Percentiles rank a stretch among this genome's conserved stretches.
These are phyloP conservation scores for Stegana nigrithorax DNA, from an alignment of 2,888 invertebrate genomes.

Conservation along the genomic window DNA sequence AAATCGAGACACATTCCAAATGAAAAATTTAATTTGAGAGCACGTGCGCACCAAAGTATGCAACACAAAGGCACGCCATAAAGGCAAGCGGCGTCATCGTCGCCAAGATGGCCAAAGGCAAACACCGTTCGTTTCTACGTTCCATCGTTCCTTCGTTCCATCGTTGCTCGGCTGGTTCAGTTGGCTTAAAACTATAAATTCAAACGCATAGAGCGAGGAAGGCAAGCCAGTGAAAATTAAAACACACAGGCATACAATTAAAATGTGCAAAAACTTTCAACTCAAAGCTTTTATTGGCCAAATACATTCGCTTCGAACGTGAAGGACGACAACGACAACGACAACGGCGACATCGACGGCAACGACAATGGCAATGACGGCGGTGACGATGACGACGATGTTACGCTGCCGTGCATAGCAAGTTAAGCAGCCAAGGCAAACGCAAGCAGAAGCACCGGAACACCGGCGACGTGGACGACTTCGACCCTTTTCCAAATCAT, in stretches of 20 bases:
- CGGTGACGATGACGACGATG: no score
- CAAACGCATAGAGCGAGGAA: conserved; percentile 33
- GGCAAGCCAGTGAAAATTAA: no score
- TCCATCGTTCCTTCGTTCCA: no score
- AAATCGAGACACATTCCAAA: conserved; percentile 28
- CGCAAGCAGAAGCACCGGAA: no score
- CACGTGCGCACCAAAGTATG: conserved; percentile 29
- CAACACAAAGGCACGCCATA: no score
- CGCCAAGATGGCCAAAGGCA: no score
- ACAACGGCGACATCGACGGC: conserved; percentile 12
- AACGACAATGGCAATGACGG: no score
- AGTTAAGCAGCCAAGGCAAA: no score
- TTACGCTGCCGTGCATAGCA: no score
- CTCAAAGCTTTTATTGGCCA: conserved; percentile 25
- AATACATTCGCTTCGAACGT: conserved; percentile 28
- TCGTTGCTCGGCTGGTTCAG: not conserved
- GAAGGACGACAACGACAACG: conserved; percentile 23
- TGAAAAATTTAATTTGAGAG: conserved; percentile 43
- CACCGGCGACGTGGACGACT: no score
- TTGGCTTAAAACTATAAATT: conserved; percentile 27
- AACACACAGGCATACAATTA: conserved; percentile 41
- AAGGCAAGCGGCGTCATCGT: not conserved
- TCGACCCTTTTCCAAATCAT: conserved; percentile 58
- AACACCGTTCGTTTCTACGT: no score
- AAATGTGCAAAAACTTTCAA: conserved; percentile 45